These are phyloP conservation scores for Athetis lepigone DNA, from an alignment of 2,888 invertebrate species.

Conservation along the genomic window DNA sequence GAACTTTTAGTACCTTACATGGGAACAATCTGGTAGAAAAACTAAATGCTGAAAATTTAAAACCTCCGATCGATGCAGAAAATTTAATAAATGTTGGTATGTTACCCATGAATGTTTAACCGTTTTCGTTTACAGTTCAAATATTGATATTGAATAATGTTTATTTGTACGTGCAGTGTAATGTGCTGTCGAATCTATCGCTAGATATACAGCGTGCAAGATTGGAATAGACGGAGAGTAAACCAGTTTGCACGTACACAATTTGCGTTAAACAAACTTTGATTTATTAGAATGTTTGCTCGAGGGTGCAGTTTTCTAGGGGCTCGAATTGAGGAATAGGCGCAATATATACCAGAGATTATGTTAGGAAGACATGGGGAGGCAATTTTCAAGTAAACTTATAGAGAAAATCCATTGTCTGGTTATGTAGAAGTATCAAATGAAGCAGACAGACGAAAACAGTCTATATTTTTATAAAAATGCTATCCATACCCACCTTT, in stretches of 20 bases:
- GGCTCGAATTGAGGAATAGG: constrained; percentile 30
- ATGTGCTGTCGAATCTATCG: constrained; percentile 21
- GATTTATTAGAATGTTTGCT: constrained; percentile 38
- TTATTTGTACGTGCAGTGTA: constrained; percentile 21
- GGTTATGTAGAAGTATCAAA: too few species aligned
- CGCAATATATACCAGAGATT: constrained; percentile 6
- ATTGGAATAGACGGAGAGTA: constrained; percentile 35
- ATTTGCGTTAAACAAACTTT: constrained; percentile 38
- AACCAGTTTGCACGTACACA: constrained; percentile 39
- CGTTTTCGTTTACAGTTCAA: constrained; percentile 8
- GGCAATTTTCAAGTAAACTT: neutral
- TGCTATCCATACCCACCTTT: neutral
- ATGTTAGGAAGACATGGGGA: neutral
- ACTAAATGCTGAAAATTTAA: neutral
- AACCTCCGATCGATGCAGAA: neutral
- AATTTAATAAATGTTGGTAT: neutral
- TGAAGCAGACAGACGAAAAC: too few species aligned
- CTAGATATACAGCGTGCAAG: constrained; percentile 18
- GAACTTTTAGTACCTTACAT: neutral
- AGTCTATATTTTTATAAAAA: too few species aligned
- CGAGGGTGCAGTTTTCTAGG: constrained; percentile 37
- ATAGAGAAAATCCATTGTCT: too few species aligned
- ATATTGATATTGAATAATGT: constrained; percentile 36
- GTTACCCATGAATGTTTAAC: neutral
- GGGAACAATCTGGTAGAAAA: neutral